Evolutionary conservation across 2,888 invertebrate genomes (phyloP).

Genomic region (Volucella zonaria): DNA sequence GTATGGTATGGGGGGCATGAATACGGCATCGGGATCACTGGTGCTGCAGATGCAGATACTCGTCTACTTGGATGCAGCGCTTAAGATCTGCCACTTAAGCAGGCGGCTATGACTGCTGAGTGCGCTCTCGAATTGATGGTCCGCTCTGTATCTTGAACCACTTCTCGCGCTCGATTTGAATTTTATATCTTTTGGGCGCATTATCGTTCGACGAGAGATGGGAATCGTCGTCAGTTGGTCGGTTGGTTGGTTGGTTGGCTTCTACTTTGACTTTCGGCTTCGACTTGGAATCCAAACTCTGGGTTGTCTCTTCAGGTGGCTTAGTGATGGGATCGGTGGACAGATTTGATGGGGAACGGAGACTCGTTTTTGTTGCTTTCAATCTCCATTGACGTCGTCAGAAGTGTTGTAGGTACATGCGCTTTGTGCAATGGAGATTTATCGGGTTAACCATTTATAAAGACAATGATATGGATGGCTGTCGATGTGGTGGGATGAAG

Average conservation of each 20-base stretch:
- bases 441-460: conserved; percentile 50
- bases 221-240: too few relatives aligned
- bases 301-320: conserved; percentile 69
- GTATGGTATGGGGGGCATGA: conserved; percentile 38
- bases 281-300: neutral
- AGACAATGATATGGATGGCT: conserved; percentile 35
- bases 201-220: conserved; percentile 31
- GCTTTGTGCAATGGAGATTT: conserved; percentile 47
- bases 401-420: conserved; percentile 45
- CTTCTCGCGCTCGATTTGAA: conserved; percentile 73
- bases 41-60: conserved; percentile 8
- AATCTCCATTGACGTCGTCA: conserved; percentile 33
- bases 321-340: conserved; percentile 51
- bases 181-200: conserved; percentile 69
- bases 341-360: conserved; percentile 15
- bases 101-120: conserved; percentile 72
- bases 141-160: conserved; percentile 66
- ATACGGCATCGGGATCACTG: conserved; percentile 5
- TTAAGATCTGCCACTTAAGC: conserved; percentile 72
- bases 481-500: too few relatives aligned
- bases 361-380: conserved; percentile 36
- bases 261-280: too few relatives aligned
- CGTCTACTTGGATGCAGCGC: conserved; percentile 34
- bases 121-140: conserved; percentile 69
- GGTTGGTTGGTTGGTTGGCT: neutral